A percentile compares a stretch with the other conserved stretches of the same genome.
phyloP scores from a whole-genome alignment of 2,113 vertebrate species.

The Glareola pratincola region DNA sequence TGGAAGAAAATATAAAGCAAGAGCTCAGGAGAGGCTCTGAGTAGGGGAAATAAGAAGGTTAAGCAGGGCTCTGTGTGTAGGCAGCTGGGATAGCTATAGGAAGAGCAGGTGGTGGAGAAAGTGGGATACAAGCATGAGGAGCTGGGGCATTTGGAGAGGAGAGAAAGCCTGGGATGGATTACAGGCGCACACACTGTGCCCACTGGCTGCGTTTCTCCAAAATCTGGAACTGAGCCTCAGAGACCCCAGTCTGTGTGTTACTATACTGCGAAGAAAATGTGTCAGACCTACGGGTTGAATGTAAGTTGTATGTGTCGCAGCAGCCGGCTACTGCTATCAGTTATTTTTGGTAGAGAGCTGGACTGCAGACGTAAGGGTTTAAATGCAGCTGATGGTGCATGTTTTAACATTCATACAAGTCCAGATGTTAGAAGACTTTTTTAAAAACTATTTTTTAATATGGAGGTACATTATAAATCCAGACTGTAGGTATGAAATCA shows the following conservation, averaged over 20 bases:
- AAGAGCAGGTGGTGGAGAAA: conserved; percentile 44
- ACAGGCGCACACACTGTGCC: not conserved
- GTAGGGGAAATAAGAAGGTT: not conserved
- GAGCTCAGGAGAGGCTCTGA: not conserved
- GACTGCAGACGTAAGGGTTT: not conserved
- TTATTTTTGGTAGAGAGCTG: not conserved
- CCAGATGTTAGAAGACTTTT: not conserved
- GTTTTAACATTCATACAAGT: not conserved
- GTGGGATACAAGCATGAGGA: not conserved
- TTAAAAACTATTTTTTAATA: not conserved
- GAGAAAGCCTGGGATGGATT: conserved; percentile 2
- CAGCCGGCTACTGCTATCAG: accelerated
- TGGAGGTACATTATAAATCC: not conserved
- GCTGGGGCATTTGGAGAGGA: conserved; percentile 4
- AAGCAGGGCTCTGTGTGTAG: not conserved
- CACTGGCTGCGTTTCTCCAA: not conserved
- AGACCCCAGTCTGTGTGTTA: not conserved
- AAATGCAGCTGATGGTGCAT: not conserved
- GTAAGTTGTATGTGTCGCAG: accelerated
- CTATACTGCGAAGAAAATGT: not conserved
- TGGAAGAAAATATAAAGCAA: not conserved
- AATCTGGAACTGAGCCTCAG: not conserved
- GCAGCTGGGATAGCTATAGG: conserved; percentile 33
- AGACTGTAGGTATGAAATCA: not conserved
- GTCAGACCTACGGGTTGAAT: not conserved